phyloP scores from a whole-genome alignment of 2,888 invertebrate species.

The Drosophila ustulata region DNA sequence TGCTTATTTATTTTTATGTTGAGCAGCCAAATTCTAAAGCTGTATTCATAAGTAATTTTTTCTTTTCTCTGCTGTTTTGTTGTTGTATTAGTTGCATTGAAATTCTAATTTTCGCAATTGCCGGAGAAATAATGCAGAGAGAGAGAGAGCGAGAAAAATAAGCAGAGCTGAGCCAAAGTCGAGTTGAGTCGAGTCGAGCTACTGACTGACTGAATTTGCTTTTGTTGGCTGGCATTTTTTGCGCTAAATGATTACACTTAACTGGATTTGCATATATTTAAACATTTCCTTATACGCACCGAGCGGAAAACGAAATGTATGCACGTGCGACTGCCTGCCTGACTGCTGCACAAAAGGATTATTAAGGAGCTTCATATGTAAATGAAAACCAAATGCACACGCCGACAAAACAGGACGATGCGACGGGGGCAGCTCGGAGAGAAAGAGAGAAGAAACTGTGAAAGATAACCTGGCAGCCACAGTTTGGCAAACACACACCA shows the following conservation, averaged over 20 bases:
- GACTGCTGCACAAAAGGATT: slow-evolving; percentile 78
- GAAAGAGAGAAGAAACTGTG: slow-evolving; percentile 47
- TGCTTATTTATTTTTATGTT: slow-evolving; percentile 34
- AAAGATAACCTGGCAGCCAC: slow-evolving; percentile 81
- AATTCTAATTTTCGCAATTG: slow-evolving; percentile 74
- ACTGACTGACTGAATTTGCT: slow-evolving; percentile 36
- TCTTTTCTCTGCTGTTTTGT: slow-evolving; percentile 28
- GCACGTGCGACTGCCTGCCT: slow-evolving; percentile 65
- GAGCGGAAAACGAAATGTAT: slow-evolving; percentile 74
- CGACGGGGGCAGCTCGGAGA: background rate
- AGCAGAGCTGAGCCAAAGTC: slow-evolving; percentile 13
- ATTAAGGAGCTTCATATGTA: slow-evolving; percentile 82
- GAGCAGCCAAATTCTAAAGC: slow-evolving; percentile 40
- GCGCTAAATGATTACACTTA: slow-evolving; percentile 80
- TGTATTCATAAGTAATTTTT: slow-evolving; percentile 52
- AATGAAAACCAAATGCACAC: slow-evolving; percentile 81
- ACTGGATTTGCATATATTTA: slow-evolving; percentile 81
- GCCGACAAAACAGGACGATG: slow-evolving; percentile 58
- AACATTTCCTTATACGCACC: slow-evolving; percentile 78
- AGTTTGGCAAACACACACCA: slow-evolving; percentile 77
- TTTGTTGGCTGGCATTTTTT: slow-evolving; percentile 62
- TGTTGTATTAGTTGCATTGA: slow-evolving; percentile 73
- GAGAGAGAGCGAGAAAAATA: slow-evolving; percentile 1
- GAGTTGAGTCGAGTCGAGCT: slow-evolving; percentile 20
- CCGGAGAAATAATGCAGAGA: slow-evolving; percentile 21